A percentile compares a stretch with the other conserved stretches of the same genome.
These are phyloP conservation scores for Teleogryllus occipitalis DNA, from an alignment of 1,140 invertebrate species.

Conservation along the genomic window DNA sequence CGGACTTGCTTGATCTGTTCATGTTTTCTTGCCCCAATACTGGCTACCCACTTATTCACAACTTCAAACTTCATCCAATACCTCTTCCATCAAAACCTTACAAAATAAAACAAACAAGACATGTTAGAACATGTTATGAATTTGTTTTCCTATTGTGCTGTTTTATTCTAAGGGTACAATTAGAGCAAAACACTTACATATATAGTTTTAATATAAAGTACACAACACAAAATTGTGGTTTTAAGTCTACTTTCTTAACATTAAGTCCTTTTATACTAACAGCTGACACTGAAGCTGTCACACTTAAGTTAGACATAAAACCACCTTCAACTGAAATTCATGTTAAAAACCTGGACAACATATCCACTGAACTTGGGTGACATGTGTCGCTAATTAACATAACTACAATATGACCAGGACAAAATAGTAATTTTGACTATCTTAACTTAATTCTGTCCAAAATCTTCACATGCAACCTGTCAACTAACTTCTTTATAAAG, in stretches of 20 bases:
- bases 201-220: background rate
- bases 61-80: constrained; percentile 24
- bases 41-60: constrained; percentile 19
- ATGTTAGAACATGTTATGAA: constrained; percentile 19
- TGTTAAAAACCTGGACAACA: background rate
- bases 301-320: background rate
- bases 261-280: background rate
- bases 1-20: constrained; percentile 16
- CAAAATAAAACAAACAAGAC: constrained; percentile 23
- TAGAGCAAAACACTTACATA: constrained; percentile 1
- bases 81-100: constrained; percentile 23
- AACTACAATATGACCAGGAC: too few species aligned
- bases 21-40: constrained; percentile 21
- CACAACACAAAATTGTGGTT: background rate
- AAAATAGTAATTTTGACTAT: too few species aligned
- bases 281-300: background rate
- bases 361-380: too few species aligned
- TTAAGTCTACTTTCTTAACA: background rate
- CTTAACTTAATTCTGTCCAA: too few species aligned
- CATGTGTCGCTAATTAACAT: too few species aligned
- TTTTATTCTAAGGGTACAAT: constrained; percentile 2
- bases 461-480: too few species aligned
- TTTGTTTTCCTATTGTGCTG: background rate
- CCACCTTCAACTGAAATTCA: background rate
- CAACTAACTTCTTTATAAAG: background rate